These are phyloP conservation scores for Apostichopus parvimensis DNA, from an alignment of 35 echinoderm and acorn worm genomes.

Conservation along the genomic window DNA sequence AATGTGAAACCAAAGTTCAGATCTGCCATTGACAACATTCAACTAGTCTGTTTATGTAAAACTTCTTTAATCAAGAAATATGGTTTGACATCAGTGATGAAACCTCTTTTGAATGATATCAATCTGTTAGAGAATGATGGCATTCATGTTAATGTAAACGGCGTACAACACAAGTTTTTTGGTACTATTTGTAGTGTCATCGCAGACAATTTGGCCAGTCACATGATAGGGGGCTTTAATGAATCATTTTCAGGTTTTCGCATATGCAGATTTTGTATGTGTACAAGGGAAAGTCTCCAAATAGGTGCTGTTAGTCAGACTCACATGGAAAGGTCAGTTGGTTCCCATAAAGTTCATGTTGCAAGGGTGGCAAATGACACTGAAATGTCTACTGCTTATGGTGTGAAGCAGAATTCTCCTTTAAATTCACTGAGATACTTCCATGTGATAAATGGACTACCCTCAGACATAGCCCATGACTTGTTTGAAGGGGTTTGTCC, in stretches of 20 bases:
- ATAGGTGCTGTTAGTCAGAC: background rate
- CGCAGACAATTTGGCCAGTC: conserved; percentile 40
- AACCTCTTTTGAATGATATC: conserved; percentile 15
- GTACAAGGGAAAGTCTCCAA: no score
- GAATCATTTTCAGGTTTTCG: background rate
- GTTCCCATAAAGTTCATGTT: conserved; percentile 3
- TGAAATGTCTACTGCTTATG: conserved; percentile 10
- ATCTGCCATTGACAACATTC: conserved; percentile 24
- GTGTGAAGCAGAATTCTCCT: background rate
- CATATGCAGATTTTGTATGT: no score
- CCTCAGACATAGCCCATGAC: conserved; percentile 41
- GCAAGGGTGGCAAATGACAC: background rate
- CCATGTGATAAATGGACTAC: conserved; percentile 22
- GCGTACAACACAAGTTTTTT: background rate
- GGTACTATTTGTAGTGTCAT: conserved; percentile 23
- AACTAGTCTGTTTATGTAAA: conserved; percentile 28
- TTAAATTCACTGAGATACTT: conserved; percentile 21
- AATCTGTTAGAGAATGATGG: background rate
- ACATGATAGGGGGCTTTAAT: conserved; percentile 17
- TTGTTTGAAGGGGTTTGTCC: conserved; percentile 23
- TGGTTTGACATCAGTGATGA: background rate
- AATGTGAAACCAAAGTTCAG: conserved; percentile 6
- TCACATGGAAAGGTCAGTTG: no score
- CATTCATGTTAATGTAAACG: background rate
- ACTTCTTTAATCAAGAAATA: conserved; percentile 6